Base-by-base conservation (phyloP, 2,888 invertebrate genomes). In the Petrolisthes cinctipes region DNA sequence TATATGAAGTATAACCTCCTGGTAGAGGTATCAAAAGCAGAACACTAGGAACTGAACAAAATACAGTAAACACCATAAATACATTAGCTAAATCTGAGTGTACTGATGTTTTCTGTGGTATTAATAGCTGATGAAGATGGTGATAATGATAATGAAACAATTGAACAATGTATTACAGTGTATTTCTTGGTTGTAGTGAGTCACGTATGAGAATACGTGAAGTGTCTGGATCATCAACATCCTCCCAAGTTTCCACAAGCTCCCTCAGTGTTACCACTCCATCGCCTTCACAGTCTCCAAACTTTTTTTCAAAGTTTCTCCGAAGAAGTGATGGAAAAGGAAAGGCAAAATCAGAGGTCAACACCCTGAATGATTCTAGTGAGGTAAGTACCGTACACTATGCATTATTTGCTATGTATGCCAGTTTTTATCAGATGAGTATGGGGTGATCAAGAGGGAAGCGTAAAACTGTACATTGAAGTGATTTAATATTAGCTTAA, bases 221-320 rank as follows among this genome's bases (percentile, higher is more conserved):
- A 57, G 51, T 86, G 14, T 83, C 86, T 20, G 83, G 86, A 6
- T 79, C 86, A 37, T 83, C 86, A 23, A 79, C 78, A 4, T 71
- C 73, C 4, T 83, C 86, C n/a, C 83, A 83, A 56, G 71, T n/a
- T n/a, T 86, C 86, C 11, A 53, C 82, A 20, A 61, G 20, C 20
- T 86, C 82, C 14, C 83, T 79, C 23, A 54, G 20, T 23, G 14
- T 79, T 17, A 80, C 83, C 17, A 83, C 86, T 57, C 83, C 83
- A 11, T 86, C 86, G 11, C 83, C 86, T 5, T 79, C 83, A 57
- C 83, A 83, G 37, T 83, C 86, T 37, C 83, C 79, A 83, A 80
- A 73, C 61, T 86, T 86, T 61, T 86, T 86, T 61, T 86, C 86
- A 4, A 86, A 86, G 73, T 80, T 86, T 79, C 68, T 86, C 23